Base-by-base conservation (phyloP, 2,113 vertebrate species). In the Leucoraja erinaceus region DNA sequence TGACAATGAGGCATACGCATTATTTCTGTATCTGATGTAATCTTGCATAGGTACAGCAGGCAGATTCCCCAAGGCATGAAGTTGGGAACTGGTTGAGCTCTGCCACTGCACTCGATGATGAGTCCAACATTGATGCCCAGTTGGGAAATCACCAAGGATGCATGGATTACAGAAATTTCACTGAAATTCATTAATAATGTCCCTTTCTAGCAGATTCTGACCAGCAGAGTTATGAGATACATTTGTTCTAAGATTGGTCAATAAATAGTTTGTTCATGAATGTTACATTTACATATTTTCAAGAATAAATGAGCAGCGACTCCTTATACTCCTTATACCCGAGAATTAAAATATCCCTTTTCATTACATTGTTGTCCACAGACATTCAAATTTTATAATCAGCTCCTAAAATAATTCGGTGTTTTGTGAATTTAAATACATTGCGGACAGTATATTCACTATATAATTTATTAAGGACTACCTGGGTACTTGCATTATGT, bases 371-470 rank as follows among this genome's bases (percentile, higher is more conserved):
- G 93, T 94, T 94, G 94, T 93, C 93, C 94, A 93, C 93, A 94
- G 33, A 93, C 94, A 94, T 93, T 93, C 90, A 93, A 93, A 93
- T 92, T 86, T 93, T 93, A 93, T 47, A 63, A 22, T 93, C 93
- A 93, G 86, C 93, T 93, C 86, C 93, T 59, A 88, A 72, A n/a
- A 83, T 59, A 6, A 25, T 56, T 54, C 22, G 56, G 28, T 56
- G 88, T 93, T 76, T 93, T 93, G 93, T 90, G 92, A 94, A 95
- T 94, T 93, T 94, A 93, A 94, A 95, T 94, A 95, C 94, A 95
- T 95, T 94, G 93, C 93, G 38, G 38, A 47, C 38, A 47, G 93
- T 47, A 94, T 94, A 95, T 93, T 94, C 93, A 93, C 93, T 86
- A 83, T 93, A 93, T 70, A 94, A 94, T 93, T 93, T 93, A 93